These are phyloP conservation scores for Caretta caretta DNA, from an alignment of 2,113 vertebrate genomes.

Conservation along the genomic window DNA sequence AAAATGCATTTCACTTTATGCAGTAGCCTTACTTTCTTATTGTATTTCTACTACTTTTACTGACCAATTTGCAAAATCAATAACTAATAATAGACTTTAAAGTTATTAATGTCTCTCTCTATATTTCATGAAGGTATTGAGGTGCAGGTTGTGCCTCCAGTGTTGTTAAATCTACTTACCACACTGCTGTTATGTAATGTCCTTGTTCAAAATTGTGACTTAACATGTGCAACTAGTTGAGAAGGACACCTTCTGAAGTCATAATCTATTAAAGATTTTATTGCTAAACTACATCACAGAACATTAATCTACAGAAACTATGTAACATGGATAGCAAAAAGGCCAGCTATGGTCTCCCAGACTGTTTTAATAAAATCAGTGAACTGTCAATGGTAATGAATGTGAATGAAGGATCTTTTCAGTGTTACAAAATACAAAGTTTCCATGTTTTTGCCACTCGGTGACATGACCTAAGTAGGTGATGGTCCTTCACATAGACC, in stretches of 20 bases:
- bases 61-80: neutral
- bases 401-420: neutral
- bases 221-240: neutral
- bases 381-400: neutral
- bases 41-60: neutral
- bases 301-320: neutral
- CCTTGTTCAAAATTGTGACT: neutral
- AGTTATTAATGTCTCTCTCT: neutral
- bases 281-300: neutral
- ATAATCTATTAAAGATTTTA: neutral
- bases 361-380: neutral
- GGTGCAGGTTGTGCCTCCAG: neutral
- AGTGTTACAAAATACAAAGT: fast-evolving
- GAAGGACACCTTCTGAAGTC: neutral
- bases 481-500: neutral
- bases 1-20: neutral
- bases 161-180: neutral
- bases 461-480: neutral
- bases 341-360: neutral
- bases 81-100: neutral
- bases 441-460: fast-evolving
- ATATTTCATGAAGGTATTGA: neutral
- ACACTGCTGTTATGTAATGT: fast-evolving
- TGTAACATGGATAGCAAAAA: neutral
- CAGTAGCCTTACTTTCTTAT: neutral